Evolutionary conservation across 2,113 vertebrate genomes (phyloP).

Genomic region (Pseudopipra pipra): DNA sequence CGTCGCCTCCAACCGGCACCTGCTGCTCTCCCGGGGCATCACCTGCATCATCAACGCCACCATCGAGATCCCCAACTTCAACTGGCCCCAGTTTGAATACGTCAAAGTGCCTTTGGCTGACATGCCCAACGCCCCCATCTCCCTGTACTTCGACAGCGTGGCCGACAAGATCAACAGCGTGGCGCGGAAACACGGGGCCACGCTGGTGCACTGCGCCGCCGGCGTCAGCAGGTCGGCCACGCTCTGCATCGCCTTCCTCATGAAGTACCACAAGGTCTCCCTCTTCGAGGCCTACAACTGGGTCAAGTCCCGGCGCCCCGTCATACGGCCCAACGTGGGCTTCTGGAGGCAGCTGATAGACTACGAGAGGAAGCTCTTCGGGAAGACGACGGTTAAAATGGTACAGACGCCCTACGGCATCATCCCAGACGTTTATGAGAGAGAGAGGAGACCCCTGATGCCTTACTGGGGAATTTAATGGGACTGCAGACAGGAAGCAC

Average conservation of each 20-base stretch:
- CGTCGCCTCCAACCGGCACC: constrained; percentile 92
- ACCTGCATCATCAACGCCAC: constrained; percentile 96
- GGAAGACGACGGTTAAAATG: constrained; percentile 94
- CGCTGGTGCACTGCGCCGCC: constrained; percentile 92
- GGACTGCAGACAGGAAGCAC: constrained; percentile 35
- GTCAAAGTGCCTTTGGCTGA: constrained; percentile 95
- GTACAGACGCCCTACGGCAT: constrained; percentile 94
- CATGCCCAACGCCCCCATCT: constrained; percentile 93
- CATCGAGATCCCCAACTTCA: constrained; percentile 96
- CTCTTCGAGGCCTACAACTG: constrained; percentile 94
- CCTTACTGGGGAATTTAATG: constrained; percentile 92
- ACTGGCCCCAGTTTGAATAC: constrained; percentile 97
- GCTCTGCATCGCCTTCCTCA: constrained; percentile 95
- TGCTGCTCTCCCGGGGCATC: constrained; percentile 92
- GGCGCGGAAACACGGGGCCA: constrained; percentile 90
- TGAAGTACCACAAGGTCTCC: constrained; percentile 93
- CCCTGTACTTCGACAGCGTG: constrained; percentile 94
- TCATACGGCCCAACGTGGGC: constrained; percentile 94
- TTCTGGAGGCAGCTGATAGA: constrained; percentile 98
- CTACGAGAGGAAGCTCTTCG: constrained; percentile 95
- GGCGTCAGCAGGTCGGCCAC: constrained; percentile 95
- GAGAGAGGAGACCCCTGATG: constrained; percentile 89
- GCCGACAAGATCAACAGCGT: constrained; percentile 96
- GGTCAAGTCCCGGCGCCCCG: constrained; percentile 91
- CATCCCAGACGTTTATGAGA: constrained; percentile 92